phyloP scores from a whole-genome alignment of 1,140 invertebrate species.

The Neodiprion fabricii region DNA sequence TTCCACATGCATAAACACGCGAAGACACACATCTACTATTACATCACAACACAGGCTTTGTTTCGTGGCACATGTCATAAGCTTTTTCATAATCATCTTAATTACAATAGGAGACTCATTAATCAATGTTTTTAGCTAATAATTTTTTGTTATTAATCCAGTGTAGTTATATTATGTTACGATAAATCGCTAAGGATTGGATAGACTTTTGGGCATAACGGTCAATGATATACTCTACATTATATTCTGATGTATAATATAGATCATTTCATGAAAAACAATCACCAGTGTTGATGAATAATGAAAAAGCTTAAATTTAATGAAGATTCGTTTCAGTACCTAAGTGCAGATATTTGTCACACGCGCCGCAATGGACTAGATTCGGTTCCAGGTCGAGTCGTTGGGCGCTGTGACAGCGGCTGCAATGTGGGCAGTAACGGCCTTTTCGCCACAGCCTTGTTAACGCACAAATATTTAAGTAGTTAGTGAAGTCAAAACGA shows the following conservation, averaged over 20 bases:
- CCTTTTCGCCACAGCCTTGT: slow-evolving; percentile 64
- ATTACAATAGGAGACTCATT: too few relatives aligned
- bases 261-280: background rate
- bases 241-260: background rate
- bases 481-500: slow-evolving; percentile 49
- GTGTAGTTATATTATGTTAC: too few relatives aligned
- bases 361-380: slow-evolving; percentile 63
- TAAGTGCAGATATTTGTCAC: slow-evolving; percentile 65
- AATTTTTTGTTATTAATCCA: background rate
- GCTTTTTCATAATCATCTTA: background rate
- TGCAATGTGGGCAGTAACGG: slow-evolving; percentile 63
- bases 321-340: slow-evolving; percentile 56
- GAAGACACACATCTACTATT: background rate
- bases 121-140: background rate
- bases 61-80: background rate
- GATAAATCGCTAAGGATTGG: too few relatives aligned
- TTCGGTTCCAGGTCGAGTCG: slow-evolving; percentile 60
- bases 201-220: background rate
- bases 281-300: slow-evolving; percentile 32
- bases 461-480: slow-evolving; percentile 57
- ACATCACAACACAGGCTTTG: background rate
- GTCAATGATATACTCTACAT: background rate
- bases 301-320: slow-evolving; percentile 19
- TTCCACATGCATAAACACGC: background rate
- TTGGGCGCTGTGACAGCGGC: slow-evolving; percentile 60